Percentiles rank a stretch among this genome's conserved stretches.
These are phyloP conservation scores for Plebejus anna DNA, from an alignment of 2,888 invertebrate genomes.

Conservation along the genomic window DNA sequence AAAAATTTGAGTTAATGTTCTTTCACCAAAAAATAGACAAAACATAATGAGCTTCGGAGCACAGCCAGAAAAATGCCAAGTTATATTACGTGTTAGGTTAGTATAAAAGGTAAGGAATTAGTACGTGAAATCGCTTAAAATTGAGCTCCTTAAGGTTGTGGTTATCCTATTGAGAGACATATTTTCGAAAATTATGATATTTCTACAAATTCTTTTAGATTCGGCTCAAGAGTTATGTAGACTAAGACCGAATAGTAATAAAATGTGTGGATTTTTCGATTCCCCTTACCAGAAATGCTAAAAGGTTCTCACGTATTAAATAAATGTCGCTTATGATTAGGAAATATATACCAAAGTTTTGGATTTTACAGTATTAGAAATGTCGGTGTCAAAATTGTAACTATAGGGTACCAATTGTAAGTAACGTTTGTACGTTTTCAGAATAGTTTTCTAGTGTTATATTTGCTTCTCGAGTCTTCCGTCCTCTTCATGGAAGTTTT, in stretches of 20 bases:
- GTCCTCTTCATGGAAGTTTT: constrained; percentile 63
- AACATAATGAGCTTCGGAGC: constrained; percentile 27
- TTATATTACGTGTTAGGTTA: constrained; percentile 29
- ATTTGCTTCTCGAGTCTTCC: constrained; percentile 74
- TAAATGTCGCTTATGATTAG: constrained; percentile 36
- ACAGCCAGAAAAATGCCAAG: constrained; percentile 30
- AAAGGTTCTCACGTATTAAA: constrained; percentile 5
- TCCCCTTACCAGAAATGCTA: constrained; percentile 14
- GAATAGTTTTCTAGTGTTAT: constrained; percentile 51
- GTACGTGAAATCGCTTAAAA: constrained; percentile 64
- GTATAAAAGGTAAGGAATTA: constrained; percentile 33
- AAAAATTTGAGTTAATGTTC: constrained; percentile 52
- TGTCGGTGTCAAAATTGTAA: constrained; percentile 73
- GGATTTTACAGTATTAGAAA: constrained; percentile 46
- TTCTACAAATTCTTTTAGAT: constrained; percentile 58
- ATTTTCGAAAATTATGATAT: constrained; percentile 72
- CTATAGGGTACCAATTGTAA: constrained; percentile 68
- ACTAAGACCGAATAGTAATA: constrained; percentile 42
- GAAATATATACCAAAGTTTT: constrained; percentile 45
- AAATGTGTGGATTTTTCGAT: constrained; percentile 27
- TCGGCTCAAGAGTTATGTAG: constrained; percentile 58
- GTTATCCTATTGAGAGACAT: constrained; percentile 73
- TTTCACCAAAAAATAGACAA: constrained; percentile 11
- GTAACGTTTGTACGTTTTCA: constrained; percentile 51
- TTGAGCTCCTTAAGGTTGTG: constrained; percentile 69